These are phyloP conservation scores for Melangyna quadrimaculata DNA, from an alignment of 2,888 invertebrate species.

Conservation along the genomic window DNA sequence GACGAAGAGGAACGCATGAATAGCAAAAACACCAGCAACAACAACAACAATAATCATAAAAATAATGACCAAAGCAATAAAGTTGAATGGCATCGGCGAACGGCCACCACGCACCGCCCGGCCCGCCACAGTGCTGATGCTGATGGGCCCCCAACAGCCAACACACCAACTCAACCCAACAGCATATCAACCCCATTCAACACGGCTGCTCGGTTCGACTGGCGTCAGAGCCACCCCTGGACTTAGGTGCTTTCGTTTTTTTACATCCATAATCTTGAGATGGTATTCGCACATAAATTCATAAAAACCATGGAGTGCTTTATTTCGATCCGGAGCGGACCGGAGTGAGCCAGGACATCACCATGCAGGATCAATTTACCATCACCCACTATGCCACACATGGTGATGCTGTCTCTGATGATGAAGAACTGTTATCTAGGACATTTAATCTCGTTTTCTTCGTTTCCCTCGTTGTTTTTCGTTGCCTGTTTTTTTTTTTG, in stretches of 20 bases:
- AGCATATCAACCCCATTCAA: not conserved
- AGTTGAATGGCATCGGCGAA: slow-evolving; percentile 78
- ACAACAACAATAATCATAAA: slow-evolving; percentile 78
- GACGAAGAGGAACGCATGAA: slow-evolving; percentile 62
- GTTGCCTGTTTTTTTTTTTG: no score
- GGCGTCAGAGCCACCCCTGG: slow-evolving; percentile 42
- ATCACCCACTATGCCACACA: slow-evolving; percentile 14
- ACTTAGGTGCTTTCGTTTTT: slow-evolving; percentile 52
- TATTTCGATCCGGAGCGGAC: slow-evolving; percentile 45
- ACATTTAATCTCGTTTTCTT: slow-evolving; percentile 57
- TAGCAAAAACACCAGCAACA: slow-evolving; percentile 66
- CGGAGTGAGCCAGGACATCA: slow-evolving; percentile 31
- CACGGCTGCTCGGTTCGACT: not conserved
- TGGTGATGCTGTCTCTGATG: slow-evolving; percentile 41
- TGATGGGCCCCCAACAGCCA: not conserved
- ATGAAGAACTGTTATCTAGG: slow-evolving; percentile 66
- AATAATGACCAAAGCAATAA: slow-evolving; percentile 80
- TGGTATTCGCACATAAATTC: slow-evolving; percentile 71
- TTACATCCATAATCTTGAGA: slow-evolving; percentile 71
- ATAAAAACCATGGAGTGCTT: slow-evolving; percentile 69
- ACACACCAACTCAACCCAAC: not conserved
- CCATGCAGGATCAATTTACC: slow-evolving; percentile 53
- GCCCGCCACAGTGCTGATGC: not conserved
- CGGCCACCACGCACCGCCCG: slow-evolving; percentile 60
- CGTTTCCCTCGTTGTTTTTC: not conserved